Conservation (phyloP, 2,888 invertebrate genomes). For the Gari tellinella region DNA sequence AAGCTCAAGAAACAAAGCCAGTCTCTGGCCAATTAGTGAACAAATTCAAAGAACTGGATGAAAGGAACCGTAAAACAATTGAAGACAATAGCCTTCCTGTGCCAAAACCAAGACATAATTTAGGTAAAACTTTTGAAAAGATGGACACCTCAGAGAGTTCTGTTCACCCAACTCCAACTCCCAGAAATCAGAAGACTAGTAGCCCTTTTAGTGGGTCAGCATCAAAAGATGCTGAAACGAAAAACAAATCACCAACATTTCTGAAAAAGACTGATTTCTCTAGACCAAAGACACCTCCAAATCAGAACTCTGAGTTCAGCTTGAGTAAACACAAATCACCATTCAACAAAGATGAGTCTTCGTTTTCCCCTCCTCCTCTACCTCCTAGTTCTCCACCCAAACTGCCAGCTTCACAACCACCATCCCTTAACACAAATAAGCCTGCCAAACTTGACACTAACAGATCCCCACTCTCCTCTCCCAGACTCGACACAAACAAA, state of each 20-base stretch:
- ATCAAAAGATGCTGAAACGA: slow-evolving; percentile 32
- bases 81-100: slow-evolving; percentile 25
- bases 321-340: slow-evolving; percentile 16
- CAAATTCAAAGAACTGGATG: slow-evolving; percentile 57
- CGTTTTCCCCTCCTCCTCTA: slow-evolving; percentile 64
- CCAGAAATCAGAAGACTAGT: slow-evolving; percentile 31
- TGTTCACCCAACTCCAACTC: slow-evolving; percentile 46
- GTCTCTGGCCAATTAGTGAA: slow-evolving; percentile 35
- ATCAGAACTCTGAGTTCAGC: slow-evolving; percentile 36
- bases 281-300: slow-evolving; percentile 45
- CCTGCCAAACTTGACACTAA: slow-evolving; percentile 17
- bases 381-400: slow-evolving; percentile 58
- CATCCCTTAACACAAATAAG: slow-evolving; percentile 30
- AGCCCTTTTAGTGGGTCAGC: slow-evolving; percentile 14
- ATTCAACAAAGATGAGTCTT: slow-evolving; percentile 13
- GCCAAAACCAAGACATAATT: slow-evolving; percentile 57
- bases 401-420: slow-evolving; percentile 36
- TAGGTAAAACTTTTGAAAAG: slow-evolving; percentile 50
- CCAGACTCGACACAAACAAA: slow-evolving; percentile 19
- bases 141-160: slow-evolving; percentile 59
- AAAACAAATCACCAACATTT: slow-evolving; percentile 37
- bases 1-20: neutral
- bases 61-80: slow-evolving; percentile 43
- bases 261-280: slow-evolving; percentile 24
- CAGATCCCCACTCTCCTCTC: slow-evolving; percentile 34